phyloP scores from a whole-genome alignment of 2,888 invertebrate species.

The Druceiella hillmani region DNA sequence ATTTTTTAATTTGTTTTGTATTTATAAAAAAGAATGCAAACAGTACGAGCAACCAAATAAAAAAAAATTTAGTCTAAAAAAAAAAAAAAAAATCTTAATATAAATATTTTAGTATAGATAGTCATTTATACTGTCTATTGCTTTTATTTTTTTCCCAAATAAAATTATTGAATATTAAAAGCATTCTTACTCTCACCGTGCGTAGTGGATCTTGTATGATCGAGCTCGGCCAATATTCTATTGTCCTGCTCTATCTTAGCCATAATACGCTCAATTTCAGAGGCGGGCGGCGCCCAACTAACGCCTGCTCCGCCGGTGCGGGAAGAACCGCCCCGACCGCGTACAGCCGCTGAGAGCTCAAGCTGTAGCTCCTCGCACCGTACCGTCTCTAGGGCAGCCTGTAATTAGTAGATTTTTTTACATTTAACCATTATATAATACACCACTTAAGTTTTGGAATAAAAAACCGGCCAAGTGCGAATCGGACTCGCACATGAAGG shows the following conservation, averaged over 20 bases:
- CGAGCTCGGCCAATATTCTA: conserved; percentile 83
- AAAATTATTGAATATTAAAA: conserved; percentile 8
- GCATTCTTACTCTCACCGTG: conserved; percentile 44
- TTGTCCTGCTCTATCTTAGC: conserved; percentile 91
- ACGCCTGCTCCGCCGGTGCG: conserved; percentile 41
- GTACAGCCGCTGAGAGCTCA: conserved; percentile 72
- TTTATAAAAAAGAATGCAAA: no score
- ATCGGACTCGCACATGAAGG: no score
- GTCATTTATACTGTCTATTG: no score
- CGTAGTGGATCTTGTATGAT: conserved; percentile 72
- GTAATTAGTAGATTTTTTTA: no score
- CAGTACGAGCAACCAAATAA: no score
- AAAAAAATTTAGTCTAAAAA: no score
- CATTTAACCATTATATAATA: no score
- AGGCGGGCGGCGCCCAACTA: conserved; percentile 45
- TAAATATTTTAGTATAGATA: no score
- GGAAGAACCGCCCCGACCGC: conserved; percentile 35
- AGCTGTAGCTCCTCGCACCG: conserved; percentile 87
- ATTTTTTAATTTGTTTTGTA: no score
- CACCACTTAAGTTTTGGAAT: no score
- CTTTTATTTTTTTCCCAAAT: conserved; percentile 13
- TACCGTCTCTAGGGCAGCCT: conserved; percentile 62
- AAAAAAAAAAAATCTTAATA: no score
- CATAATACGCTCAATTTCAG: conserved; percentile 91
- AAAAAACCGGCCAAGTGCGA: no score